Evolutionary conservation across 2,113 vertebrate genomes (phyloP), one percentile per base, ranked within the genome.

Genomic region (Himantopus leucocephalus): DNA sequence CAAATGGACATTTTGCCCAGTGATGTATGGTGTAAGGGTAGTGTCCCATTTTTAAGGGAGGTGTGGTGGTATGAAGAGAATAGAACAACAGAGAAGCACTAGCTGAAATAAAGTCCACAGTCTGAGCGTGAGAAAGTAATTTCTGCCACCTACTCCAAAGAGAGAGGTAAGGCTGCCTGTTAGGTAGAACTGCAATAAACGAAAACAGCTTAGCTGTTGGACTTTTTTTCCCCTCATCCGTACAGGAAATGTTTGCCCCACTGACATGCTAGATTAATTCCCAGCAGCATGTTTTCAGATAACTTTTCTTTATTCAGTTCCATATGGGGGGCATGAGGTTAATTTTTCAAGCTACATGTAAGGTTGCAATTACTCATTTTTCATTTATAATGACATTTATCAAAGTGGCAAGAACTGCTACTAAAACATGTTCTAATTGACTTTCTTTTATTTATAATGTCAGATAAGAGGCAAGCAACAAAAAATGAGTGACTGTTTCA

Each of bases 381-480:
- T 89, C 30, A 34, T 92, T 94, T 93, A 59, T 74, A 94, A 77
- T 80, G 29, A 41, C 75, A 85, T 95, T 93, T 90, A 71, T 90
- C 72, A 80, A 95, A 86, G 37, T 88, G 60, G 37, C 1, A 26
- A 88, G 55, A 90, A 70, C 63, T 0, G 2, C 24, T 21, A 77
- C 53, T 90, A 71, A 94, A 81, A 77, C 39, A 56, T 64, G 41
- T 70, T 58, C 27, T 76, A 88, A 94, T 82, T 90, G 62, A 86
- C 55, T 95, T 91, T 35, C 22, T 48, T 87, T 70, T 90, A 83
- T 91, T 92, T 96, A 39, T 74, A 81, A 67, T 59, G 39, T 75
- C 67, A 92, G 64, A 86, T 80, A 90, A 94, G 41, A 86, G 29
- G 45, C 45, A 86, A 86, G 45, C 8, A 91, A 87, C 62, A 52